A percentile compares a stretch with the other conserved stretches of the same genome.
phyloP scores from a whole-genome alignment of 1,140 invertebrate species.

The Monochamus saltuarius region DNA sequence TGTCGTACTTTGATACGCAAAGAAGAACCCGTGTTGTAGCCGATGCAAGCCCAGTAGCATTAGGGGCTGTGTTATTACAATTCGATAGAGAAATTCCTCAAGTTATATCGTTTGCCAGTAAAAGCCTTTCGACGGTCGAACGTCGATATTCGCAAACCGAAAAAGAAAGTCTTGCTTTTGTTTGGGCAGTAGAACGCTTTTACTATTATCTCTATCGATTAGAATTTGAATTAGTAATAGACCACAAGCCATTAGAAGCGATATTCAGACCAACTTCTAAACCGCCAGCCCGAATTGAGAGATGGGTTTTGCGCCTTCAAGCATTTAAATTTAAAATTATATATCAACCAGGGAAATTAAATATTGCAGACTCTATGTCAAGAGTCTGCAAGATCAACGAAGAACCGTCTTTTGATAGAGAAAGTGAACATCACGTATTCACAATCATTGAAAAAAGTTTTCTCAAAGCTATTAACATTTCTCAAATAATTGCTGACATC shows the following conservation, averaged over 20 bases:
- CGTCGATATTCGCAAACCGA: conserved; percentile 51
- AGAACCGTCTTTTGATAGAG: conserved; percentile 19
- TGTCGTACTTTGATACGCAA: conserved; percentile 51
- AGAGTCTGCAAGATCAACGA: conserved; percentile 27
- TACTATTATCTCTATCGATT: conserved; percentile 35
- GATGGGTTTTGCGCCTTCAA: conserved; percentile 48
- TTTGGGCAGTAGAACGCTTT: conserved; percentile 42
- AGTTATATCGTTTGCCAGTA: conserved; percentile 49
- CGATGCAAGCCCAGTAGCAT: conserved; percentile 53
- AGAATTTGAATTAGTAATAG: conserved; percentile 45
- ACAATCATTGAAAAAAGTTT: conserved; percentile 16
- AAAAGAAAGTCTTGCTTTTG: conserved; percentile 48
- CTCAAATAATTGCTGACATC: conserved; percentile 13
- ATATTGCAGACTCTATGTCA: conserved; percentile 50
- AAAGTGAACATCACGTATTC: conserved; percentile 17
- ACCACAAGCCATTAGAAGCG: conserved; percentile 49
- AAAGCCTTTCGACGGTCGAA: conserved; percentile 48
- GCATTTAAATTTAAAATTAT: conserved; percentile 45
- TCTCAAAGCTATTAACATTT: conserved; percentile 23
- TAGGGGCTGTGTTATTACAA: conserved; percentile 47
- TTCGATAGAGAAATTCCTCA: conserved; percentile 37
- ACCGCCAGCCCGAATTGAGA: conserved; percentile 44
- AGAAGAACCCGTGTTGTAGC: conserved; percentile 46
- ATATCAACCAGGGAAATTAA: conserved; percentile 47
- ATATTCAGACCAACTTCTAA: conserved; percentile 40